A percentile compares a stretch with the other conserved stretches of the same genome.
These are phyloP conservation scores for Noctua janthe DNA, from an alignment of 2,888 invertebrate genomes.

Conservation along the genomic window DNA sequence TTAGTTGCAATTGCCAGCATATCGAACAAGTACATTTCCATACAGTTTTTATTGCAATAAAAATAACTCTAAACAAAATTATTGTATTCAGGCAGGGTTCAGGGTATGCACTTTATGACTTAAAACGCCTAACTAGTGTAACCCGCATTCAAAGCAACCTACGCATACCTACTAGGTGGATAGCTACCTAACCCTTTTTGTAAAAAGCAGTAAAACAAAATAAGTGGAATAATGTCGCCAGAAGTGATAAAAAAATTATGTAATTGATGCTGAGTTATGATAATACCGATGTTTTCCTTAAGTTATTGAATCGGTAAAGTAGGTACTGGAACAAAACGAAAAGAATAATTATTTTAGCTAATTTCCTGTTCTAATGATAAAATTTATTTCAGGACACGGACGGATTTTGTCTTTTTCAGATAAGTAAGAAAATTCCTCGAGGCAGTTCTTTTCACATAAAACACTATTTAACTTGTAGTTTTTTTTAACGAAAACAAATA, in stretches of 20 bases:
- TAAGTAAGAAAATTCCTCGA: neutral
- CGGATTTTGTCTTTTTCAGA: neutral
- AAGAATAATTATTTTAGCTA: neutral
- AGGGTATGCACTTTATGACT: neutral
- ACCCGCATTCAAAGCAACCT: conserved; percentile 33
- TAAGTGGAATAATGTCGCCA: neutral
- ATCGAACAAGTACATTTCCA: neutral
- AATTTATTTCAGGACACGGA: neutral
- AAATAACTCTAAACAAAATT: too few relatives aligned
- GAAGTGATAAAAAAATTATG: neutral
- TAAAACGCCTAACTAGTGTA: neutral
- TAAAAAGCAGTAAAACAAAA: neutral
- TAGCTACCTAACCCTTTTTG: conserved; percentile 17
- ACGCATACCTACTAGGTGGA: neutral
- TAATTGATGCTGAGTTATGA: neutral
- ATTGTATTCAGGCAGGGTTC: neutral
- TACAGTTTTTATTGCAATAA: too few relatives aligned
- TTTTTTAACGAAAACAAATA: conserved; percentile 17
- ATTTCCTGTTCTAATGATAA: neutral
- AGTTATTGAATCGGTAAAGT: neutral
- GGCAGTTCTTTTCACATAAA: neutral
- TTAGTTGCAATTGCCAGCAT: conserved; percentile 3
- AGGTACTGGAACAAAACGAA: neutral
- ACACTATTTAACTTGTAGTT: neutral
- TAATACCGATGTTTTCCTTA: neutral